Evolutionary conservation across 2,888 invertebrate species (phyloP).

Genomic region (Melanostoma scalare): DNA sequence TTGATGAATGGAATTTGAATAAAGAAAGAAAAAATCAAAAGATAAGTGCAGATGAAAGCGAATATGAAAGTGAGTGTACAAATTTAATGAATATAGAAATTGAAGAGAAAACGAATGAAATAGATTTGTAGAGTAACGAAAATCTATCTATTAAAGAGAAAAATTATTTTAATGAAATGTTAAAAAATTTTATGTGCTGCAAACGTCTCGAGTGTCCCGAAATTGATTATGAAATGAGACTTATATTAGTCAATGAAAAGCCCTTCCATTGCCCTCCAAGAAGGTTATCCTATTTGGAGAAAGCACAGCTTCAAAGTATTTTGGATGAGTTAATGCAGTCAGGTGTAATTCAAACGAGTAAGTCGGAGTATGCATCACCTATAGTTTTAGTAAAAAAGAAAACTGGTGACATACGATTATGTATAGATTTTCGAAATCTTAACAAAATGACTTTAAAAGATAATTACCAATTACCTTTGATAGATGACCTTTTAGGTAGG

Average conservation of each 20-base stretch:
- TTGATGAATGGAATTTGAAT: too few relatives aligned
- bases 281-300: slow-evolving; percentile 3
- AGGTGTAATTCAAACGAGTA: too few relatives aligned
- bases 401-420: too few relatives aligned
- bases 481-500: slow-evolving; percentile 34
- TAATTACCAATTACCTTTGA: slow-evolving; percentile 1
- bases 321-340: too few relatives aligned
- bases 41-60: too few relatives aligned
- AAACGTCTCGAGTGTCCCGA: slow-evolving; percentile 14
- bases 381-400: too few relatives aligned
- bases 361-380: too few relatives aligned
- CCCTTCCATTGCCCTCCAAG: slow-evolving; percentile 9
- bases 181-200: slow-evolving; percentile 2
- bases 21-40: neutral
- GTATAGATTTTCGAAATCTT: neutral
- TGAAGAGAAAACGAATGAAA: slow-evolving; percentile 8
- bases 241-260: slow-evolving; percentile 11
- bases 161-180: slow-evolving; percentile 4
- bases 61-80: too few relatives aligned
- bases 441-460: neutral
- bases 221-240: slow-evolving; percentile 9
- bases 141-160: neutral
- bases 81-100: too few relatives aligned
- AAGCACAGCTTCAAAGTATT: too few relatives aligned
- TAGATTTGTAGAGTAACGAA: neutral